phyloP scores from a whole-genome alignment of 2,888 invertebrate species.

The Nomada lathburiana region DNA sequence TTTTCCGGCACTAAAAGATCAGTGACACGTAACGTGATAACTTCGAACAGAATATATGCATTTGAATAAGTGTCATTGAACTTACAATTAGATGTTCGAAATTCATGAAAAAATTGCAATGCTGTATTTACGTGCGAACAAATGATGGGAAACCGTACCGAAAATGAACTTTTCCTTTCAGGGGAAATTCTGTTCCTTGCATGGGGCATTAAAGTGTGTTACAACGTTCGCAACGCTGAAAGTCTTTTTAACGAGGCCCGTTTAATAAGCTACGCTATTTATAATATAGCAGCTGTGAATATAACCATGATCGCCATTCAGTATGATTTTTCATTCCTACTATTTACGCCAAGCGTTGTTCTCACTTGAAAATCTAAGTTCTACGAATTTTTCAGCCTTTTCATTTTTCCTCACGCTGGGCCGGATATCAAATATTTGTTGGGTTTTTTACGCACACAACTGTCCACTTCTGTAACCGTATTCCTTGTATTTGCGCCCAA shows the following conservation, averaged over 20 bases:
- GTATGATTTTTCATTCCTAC: constrained; percentile 87
- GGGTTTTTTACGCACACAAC: constrained; percentile 95
- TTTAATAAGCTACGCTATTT: constrained; percentile 96
- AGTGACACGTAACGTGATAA: not conserved
- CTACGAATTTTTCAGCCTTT: constrained; percentile 87
- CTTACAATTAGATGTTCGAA: too few species aligned
- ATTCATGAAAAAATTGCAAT: too few species aligned
- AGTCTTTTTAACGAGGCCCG: constrained; percentile 97
- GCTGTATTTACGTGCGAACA: not conserved
- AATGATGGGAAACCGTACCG: not conserved
- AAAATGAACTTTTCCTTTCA: constrained; percentile 81
- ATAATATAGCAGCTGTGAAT: constrained; percentile 97
- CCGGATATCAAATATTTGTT: constrained; percentile 97
- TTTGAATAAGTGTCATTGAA: not conserved
- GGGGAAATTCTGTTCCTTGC: constrained; percentile 91
- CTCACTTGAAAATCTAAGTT: not conserved
- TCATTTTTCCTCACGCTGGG: constrained; percentile 93
- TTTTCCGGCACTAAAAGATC: not conserved
- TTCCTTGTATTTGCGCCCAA: constrained; percentile 94
- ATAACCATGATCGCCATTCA: constrained; percentile 96
- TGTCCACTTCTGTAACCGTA: constrained; percentile 95
- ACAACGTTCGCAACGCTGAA: constrained; percentile 95
- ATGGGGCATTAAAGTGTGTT: constrained; percentile 94
- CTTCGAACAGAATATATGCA: not conserved
- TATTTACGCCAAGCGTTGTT: not conserved